These are phyloP conservation scores for Oreonectes daqikongensis DNA, from an alignment of 2,797 vertebrate genomes.

Conservation along the genomic window DNA sequence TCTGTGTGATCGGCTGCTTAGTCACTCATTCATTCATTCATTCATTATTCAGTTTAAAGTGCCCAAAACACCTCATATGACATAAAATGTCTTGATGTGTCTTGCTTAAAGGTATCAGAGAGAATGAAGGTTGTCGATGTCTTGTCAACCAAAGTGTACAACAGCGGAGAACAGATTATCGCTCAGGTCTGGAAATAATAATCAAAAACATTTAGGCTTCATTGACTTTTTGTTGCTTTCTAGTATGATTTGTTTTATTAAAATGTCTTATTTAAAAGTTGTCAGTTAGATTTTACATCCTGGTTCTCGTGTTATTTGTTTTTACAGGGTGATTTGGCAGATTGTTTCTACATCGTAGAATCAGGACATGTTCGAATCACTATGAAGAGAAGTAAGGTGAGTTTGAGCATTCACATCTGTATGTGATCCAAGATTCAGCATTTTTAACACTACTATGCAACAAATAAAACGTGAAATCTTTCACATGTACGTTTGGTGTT, in stretches of 20 bases:
- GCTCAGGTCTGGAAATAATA: constrained; percentile 83
- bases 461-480: no score
- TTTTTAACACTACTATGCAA: not conserved
- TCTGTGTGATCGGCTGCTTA: no score
- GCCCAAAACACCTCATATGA: no score
- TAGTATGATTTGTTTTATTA: no score
- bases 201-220: not conserved
- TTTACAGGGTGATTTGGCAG: constrained; percentile 90
- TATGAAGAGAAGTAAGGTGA: constrained; percentile 94
- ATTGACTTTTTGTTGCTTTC: no score
- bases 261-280: no score
- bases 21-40: no score
- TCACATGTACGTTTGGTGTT: not conserved
- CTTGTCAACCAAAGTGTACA: constrained; percentile 90
- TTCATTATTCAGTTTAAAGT: not conserved
- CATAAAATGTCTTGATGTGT: not conserved
- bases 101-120: constrained; percentile 84
- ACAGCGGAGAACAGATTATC: constrained; percentile 93
- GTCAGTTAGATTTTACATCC: not conserved
- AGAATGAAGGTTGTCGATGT: constrained; percentile 99
- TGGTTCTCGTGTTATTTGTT: not conserved
- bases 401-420: constrained; percentile 37
- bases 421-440: no score
- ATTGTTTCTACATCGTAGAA: constrained; percentile 98
- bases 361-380: constrained; percentile 98